phyloP scores from a whole-genome alignment of 1,140 invertebrate species.

The Bombus pyrosoma region DNA sequence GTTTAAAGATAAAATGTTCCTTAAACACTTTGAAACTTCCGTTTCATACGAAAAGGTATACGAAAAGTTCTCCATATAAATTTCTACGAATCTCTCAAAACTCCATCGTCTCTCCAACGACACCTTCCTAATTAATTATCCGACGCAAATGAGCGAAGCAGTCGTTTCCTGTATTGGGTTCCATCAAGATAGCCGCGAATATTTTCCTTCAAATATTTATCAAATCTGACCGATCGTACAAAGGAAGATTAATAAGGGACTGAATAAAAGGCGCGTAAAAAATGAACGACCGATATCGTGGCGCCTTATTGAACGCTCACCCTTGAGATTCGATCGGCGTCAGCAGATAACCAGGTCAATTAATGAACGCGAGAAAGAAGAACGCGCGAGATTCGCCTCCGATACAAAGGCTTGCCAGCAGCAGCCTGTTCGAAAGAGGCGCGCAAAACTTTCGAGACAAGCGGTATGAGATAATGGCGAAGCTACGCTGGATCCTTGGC shows the following conservation, averaged over 20 bases:
- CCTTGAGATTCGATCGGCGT: slow-evolving; percentile 45
- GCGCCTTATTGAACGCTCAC: slow-evolving; percentile 39
- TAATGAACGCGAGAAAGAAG: slow-evolving; percentile 46
- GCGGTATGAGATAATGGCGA: slow-evolving; percentile 58
- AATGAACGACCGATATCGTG: slow-evolving; percentile 40
- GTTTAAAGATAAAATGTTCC: no score
- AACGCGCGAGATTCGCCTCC: slow-evolving; percentile 40
- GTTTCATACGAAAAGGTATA: no score
- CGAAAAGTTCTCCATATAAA: background rate
- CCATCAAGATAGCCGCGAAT: slow-evolving; percentile 25
- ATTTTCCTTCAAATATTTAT: slow-evolving; percentile 34
- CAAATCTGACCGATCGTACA: slow-evolving; percentile 22
- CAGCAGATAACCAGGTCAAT: slow-evolving; percentile 60
- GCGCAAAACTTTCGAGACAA: slow-evolving; percentile 19
- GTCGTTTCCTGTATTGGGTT: no score
- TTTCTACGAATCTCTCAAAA: background rate
- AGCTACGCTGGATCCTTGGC: background rate
- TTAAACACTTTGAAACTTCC: background rate
- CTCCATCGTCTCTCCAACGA: background rate
- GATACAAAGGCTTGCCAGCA: slow-evolving; percentile 39
- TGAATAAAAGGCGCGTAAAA: slow-evolving; percentile 30
- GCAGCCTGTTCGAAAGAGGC: background rate
- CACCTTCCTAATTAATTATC: background rate
- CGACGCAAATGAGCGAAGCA: background rate
- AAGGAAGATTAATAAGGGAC: slow-evolving; percentile 41